Base-by-base conservation (phyloP, 2,113 vertebrate genomes). In the Fregetta grallaria region DNA sequence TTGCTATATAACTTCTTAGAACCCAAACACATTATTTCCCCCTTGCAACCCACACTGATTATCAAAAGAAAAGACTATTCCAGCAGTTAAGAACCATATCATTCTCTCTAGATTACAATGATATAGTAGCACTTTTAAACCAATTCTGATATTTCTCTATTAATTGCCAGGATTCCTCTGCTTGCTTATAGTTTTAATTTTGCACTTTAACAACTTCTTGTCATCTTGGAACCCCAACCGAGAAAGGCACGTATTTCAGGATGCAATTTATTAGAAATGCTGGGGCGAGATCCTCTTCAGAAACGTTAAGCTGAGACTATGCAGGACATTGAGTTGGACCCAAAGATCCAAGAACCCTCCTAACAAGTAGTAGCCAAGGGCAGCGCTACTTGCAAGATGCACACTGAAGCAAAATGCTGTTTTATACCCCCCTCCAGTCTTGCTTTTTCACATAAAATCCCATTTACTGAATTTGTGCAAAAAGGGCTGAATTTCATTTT, bases 1-100 rank as follows among this genome's bases (percentile, higher is more conserved):
- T 50, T 86, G 88, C 92, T 92, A 66, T 18, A 45, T 49, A 92
- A 92, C 75, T 85, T 91, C 83, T 96, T 76, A 93, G 73, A 90
- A 83, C 84, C 71, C 78, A 85, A 61, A 96, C 40, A 95, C 91
- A 68, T 75, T 68, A 81, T 55, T 82, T 96, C 52, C 81, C 56
- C 74, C 63, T 94, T 88, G 82, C 89, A 94, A 86, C 56, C 66
- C 76, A 77, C 67, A 44, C 8, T 32, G 40, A 76, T 55, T 66
- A 86, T 40, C 49, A 17, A 81, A 82, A 65, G 36, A 92, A 85
- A 49, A 89, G 79, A 70, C 78, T 56, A 88, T 83, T 77, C 40
- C 66, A 82, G 50, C 58, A 95, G 71, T 38, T 87, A 68, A 66
- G 34, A 34, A 52, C 34, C 4, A 0, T 19, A 52, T 67, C 19